A percentile compares a stretch with the other conserved stretches of the same genome.
phyloP scores from a whole-genome alignment of 1,140 invertebrate genomes.

The Kradibia gibbosae region DNA sequence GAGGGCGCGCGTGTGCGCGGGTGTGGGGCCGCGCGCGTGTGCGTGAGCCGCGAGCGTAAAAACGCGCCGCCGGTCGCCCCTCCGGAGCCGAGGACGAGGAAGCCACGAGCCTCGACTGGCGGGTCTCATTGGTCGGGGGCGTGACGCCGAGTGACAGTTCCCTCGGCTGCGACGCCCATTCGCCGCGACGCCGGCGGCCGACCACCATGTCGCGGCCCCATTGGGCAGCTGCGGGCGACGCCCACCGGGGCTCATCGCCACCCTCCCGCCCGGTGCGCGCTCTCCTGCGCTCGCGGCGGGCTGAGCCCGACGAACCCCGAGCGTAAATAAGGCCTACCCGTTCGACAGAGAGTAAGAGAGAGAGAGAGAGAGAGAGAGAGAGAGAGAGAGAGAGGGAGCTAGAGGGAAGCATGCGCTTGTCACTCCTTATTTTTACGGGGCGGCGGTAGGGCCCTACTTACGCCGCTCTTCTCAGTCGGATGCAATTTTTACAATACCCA shows the following conservation, averaged over 20 bases:
- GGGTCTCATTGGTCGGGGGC: slow-evolving; percentile 12
- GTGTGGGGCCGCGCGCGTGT: background rate
- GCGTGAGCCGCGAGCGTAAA: background rate
- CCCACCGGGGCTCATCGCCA: no score
- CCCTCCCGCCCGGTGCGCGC: background rate
- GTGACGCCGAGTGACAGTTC: background rate
- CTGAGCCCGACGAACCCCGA: background rate
- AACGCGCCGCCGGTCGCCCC: background rate
- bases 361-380: background rate
- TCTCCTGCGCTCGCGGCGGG: background rate
- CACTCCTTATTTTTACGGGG: background rate
- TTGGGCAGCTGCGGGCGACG: background rate
- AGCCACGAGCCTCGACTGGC: background rate
- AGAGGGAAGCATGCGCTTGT: background rate
- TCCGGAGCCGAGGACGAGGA: background rate
- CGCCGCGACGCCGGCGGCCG: background rate
- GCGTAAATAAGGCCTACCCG: no score
- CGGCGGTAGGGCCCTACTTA: background rate
- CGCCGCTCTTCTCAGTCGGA: background rate
- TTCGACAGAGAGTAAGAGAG: background rate
- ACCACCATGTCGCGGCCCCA: background rate
- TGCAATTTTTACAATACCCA: background rate
- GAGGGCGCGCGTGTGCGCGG: background rate
- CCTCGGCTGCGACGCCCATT: background rate
- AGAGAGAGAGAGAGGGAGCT: background rate